Evolutionary conservation across 2,888 invertebrate species (phyloP).

Genomic region (Hydroisotoma schaefferi): DNA sequence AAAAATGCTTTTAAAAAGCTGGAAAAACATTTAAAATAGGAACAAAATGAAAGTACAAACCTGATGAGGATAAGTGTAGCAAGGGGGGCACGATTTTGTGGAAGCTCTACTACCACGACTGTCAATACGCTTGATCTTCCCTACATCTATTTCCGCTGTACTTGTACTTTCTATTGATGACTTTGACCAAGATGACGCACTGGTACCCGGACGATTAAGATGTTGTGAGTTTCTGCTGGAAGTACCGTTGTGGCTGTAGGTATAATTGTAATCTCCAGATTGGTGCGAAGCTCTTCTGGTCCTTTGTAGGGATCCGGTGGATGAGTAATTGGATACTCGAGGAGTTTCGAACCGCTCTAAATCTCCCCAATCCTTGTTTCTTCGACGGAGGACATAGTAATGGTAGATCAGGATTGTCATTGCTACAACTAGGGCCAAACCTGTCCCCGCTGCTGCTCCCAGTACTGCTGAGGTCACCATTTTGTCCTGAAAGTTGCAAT

Average conservation of each 20-base stretch:
- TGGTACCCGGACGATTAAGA: conserved; percentile 4
- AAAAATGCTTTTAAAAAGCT: too few relatives aligned
- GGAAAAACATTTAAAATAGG: too few relatives aligned
- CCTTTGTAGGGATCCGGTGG: conserved; percentile 21
- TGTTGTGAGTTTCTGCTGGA: conserved; percentile 6
- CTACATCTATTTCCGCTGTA: conserved; percentile 13
- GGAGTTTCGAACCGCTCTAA: conserved; percentile 54
- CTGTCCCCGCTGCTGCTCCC: conserved; percentile 59
- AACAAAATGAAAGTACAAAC: too few relatives aligned
- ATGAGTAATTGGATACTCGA: conserved; percentile 35
- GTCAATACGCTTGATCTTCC: conserved; percentile 42
- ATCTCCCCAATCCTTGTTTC: conserved; percentile 62
- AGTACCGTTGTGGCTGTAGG: conserved; percentile 6
- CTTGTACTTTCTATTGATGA: conserved; percentile 22
- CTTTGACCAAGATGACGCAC: conserved; percentile 24
- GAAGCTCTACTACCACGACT: conserved; percentile 43
- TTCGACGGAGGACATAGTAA: conserved; percentile 60
- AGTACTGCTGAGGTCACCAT: conserved; percentile 66
- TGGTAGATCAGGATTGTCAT: conserved; percentile 66
- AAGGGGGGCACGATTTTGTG: conserved; percentile 46
- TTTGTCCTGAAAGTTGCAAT: background rate
- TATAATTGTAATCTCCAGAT: conserved; percentile 12
- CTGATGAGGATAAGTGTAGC: conserved; percentile 47
- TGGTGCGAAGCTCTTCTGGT: conserved; percentile 17
- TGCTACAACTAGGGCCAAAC: conserved; percentile 63